Evolutionary conservation across 2,888 invertebrate genomes (phyloP).

Genomic region (Trichogramma evanescens): DNA sequence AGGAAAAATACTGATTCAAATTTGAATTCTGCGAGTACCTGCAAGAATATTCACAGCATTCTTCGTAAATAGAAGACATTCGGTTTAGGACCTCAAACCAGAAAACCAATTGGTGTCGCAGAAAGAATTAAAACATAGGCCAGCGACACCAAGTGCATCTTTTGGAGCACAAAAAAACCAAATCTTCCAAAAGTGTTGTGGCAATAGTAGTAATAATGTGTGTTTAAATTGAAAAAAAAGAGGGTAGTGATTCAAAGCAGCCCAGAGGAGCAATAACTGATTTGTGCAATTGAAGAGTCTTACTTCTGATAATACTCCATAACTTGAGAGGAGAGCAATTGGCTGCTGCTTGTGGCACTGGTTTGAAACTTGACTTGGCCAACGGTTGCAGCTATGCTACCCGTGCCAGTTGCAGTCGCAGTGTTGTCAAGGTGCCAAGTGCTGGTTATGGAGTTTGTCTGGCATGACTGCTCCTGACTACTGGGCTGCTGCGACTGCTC

Average conservation of each 20-base stretch:
- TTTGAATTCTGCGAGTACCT: slow-evolving; percentile 53
- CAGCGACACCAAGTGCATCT: too few relatives aligned
- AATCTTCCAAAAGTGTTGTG: too few relatives aligned
- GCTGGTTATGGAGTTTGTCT: slow-evolving; percentile 19
- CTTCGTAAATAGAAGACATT: too few relatives aligned
- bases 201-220: too few relatives aligned
- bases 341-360: slow-evolving; percentile 15
- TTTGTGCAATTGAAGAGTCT: background rate
- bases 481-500: slow-evolving; percentile 25
- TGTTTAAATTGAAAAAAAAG: too few relatives aligned
- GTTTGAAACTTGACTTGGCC: slow-evolving; percentile 7
- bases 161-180: too few relatives aligned
- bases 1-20: slow-evolving; percentile 60
- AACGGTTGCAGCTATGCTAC: background rate
- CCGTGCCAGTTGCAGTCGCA: slow-evolving; percentile 7
- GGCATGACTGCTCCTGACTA: slow-evolving; percentile 9
- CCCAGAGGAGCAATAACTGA: too few relatives aligned
- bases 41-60: background rate
- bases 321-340: slow-evolving; percentile 38
- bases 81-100: too few relatives aligned
- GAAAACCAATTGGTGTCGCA: too few relatives aligned
- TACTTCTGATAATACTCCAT: slow-evolving; percentile 63
- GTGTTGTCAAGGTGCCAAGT: slow-evolving; percentile 18
- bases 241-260: too few relatives aligned
- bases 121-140: too few relatives aligned